Conservation (phyloP, 2,888 invertebrate genomes). For the Patella caerulea region DNA sequence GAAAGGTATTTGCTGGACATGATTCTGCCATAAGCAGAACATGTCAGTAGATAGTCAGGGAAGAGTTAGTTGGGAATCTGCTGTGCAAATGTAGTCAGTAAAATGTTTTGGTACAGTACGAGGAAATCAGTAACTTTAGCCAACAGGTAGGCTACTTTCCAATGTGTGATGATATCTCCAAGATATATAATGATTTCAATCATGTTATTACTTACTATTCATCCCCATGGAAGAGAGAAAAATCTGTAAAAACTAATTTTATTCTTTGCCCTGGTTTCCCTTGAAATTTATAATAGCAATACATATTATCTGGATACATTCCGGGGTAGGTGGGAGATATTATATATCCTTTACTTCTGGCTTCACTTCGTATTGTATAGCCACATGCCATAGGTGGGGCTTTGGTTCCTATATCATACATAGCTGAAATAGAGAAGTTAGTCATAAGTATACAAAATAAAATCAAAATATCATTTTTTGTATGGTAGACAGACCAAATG, state of each 20-base stretch:
- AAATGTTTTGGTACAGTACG: no score
- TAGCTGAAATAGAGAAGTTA: conserved; percentile 74
- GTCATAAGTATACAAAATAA: conserved; percentile 15
- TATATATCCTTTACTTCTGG: conserved; percentile 85
- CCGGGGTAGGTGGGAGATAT: conserved; percentile 99
- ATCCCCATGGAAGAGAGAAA: conserved; percentile 98
- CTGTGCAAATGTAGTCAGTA: no score
- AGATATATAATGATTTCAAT: no score
- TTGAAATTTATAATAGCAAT: conserved; percentile 86
- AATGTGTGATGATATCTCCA: no score
- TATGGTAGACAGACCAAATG: not conserved
- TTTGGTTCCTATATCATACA: conserved; percentile 90
- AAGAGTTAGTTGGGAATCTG: no score
- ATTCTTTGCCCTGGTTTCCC: conserved; percentile 92
- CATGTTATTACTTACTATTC: conserved; percentile 86
- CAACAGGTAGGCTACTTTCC: no score
- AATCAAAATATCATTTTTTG: not conserved
- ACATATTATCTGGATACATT: conserved; percentile 96
- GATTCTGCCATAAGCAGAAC: no score
- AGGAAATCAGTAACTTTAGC: no score
- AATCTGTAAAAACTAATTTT: conserved; percentile 95
- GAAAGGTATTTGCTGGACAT: no score
- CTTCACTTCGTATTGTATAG: conserved; percentile 81
- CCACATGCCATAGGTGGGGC: conserved; percentile 89
- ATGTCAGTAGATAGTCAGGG: no score